These are phyloP conservation scores for Epinephelus malabaricus DNA, from an alignment of 2,797 vertebrate species.

Conservation along the genomic window DNA sequence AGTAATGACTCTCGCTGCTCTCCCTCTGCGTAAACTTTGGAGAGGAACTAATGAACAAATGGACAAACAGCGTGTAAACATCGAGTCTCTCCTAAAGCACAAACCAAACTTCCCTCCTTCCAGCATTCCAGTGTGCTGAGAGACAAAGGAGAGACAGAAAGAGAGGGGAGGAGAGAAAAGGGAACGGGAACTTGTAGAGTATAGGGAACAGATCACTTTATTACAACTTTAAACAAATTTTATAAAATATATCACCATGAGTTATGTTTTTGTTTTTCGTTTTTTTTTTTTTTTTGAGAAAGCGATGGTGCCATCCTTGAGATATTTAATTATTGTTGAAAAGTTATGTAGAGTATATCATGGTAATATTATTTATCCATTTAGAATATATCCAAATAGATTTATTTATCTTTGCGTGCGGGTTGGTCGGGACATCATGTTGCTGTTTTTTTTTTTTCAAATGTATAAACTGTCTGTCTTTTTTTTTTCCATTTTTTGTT, in stretches of 20 bases:
- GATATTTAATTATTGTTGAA: conserved; percentile 73
- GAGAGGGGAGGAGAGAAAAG: conserved; percentile 20
- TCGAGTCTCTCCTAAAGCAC: conserved; percentile 64
- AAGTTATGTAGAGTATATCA: conserved; percentile 70
- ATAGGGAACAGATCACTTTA: conserved; percentile 64
- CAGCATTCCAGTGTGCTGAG: conserved; percentile 59
- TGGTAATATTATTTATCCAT: conserved; percentile 81
- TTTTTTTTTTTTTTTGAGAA: conserved; percentile 60
- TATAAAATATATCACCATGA: conserved; percentile 71
- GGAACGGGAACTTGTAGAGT: conserved; percentile 10
- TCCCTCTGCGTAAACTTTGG: conserved; percentile 65
- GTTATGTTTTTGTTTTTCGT: conserved; percentile 33
- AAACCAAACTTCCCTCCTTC: conserved; percentile 60
- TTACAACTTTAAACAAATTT: conserved; percentile 70
- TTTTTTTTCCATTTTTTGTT: conserved; percentile 52
- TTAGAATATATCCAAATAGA: conserved; percentile 82
- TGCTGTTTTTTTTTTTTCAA: conserved; percentile 58
- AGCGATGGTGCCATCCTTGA: conserved; percentile 84
- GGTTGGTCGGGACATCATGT: conserved; percentile 53
- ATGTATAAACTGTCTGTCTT: conserved; percentile 71
- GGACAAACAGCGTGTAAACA: conserved; percentile 46
- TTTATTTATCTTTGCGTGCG: conserved; percentile 77
- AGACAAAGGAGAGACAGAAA: conserved; percentile 37
- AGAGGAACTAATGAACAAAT: conserved; percentile 68
- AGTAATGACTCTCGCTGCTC: conserved; percentile 58